Evolutionary conservation across 2,888 invertebrate genomes (phyloP), one percentile per base, ranked within the genome.

Genomic region (Bellardia bayeri): DNA sequence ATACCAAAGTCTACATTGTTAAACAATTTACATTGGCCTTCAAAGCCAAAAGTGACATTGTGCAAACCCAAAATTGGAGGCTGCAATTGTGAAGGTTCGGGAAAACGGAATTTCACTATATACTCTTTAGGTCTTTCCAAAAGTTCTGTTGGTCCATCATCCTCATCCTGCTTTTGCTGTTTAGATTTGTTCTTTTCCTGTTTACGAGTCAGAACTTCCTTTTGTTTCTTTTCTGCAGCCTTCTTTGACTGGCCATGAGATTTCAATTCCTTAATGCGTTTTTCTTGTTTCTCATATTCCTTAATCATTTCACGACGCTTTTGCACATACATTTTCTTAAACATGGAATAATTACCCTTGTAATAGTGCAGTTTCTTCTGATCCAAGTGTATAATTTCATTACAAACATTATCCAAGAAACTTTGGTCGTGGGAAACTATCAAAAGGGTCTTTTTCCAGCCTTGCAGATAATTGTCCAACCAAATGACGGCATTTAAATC

Each of bases 371-470:
- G 94, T 93, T 99, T 99, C 91, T 98, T 97, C 90, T 96, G 96
- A 93, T 99, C 99, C 90, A 99, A 94, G 93, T 99, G 99, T 88
- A 99, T 97, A 89, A 99, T 97, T 94, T 99, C 99, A 82, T 99
- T 99, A 94, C 99, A 99, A 4, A 99, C 99, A 92, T 99, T 99
- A 93, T 99, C 99, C 91, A 99, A 96, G 95, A 99, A 99, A 89
- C 98, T 98, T 94, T 99, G 99, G 95, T 99, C 99, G 96, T 99
- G 99, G 91, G 99, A 99, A 13, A 99, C 99, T 85, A 99, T 97
- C 45, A 99, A 94, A 3, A 99, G 94, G 0, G 99, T 99, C 93
- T 99, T 99, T 94, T 99, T 99, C 99, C 99, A 99, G 3, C 96
- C 96, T 95, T 99, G 99, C 33, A 99, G 95, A 93, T 99, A 99